Evolutionary conservation across 2,888 invertebrate species (phyloP).

Genomic region (Meta bourneti): DNA sequence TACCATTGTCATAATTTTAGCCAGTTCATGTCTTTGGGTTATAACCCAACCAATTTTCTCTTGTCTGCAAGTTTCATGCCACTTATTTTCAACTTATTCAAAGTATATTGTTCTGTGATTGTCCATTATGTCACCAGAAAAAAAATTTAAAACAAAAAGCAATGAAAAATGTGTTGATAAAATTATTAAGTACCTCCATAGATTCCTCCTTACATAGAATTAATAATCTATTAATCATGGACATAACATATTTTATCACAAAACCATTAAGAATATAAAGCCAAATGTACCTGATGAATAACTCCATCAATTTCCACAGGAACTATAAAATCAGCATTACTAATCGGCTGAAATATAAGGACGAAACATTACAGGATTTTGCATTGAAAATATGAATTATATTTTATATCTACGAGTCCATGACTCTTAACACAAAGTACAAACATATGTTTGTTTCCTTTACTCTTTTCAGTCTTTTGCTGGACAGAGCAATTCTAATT

Average conservation of each 20-base stretch:
- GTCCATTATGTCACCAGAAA: too few relatives aligned
- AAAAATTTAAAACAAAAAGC: too few relatives aligned
- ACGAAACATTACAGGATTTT: background rate
- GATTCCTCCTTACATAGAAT: background rate
- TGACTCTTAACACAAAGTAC: background rate
- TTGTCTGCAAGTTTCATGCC: too few relatives aligned
- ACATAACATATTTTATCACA: background rate
- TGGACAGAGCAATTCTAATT: too few relatives aligned
- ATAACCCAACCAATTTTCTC: too few relatives aligned
- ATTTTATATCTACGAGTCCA: background rate
- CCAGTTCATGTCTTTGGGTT: too few relatives aligned
- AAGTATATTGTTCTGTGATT: too few relatives aligned
- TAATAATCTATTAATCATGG: background rate
- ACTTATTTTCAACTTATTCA: too few relatives aligned
- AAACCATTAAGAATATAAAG: conserved; percentile 89
- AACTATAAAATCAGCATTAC: conserved; percentile 99
- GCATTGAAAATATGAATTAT: background rate
- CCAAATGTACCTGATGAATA: conserved; percentile 89
- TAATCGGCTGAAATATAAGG: conserved; percentile 90
- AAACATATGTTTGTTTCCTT: too few relatives aligned
- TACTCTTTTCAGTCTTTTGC: too few relatives aligned
- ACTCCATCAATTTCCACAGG: conserved; percentile 99
- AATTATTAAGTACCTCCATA: background rate
- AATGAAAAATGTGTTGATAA: background rate
- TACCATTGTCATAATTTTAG: too few relatives aligned